phyloP scores from a whole-genome alignment of 2,113 vertebrate genomes.

The Proterorhinus semilunaris region DNA sequence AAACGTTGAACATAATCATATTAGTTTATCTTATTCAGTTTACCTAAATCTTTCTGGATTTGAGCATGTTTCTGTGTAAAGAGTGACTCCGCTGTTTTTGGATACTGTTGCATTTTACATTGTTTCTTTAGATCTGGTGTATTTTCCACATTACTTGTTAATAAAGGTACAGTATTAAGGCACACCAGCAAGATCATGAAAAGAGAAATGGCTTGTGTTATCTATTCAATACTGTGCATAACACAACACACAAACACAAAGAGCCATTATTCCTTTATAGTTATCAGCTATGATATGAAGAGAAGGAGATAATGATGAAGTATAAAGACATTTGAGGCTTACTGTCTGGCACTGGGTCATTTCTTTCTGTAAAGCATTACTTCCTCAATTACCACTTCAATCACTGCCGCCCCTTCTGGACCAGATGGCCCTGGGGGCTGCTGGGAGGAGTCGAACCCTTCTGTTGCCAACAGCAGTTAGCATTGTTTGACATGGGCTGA shows the following conservation, averaged over 20 bases:
- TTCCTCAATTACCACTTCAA: constrained; percentile 75
- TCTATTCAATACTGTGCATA: neutral
- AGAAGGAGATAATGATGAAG: constrained; percentile 53
- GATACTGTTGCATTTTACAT: too few species aligned
- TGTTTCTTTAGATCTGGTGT: too few species aligned
- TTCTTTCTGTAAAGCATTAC: constrained; percentile 56
- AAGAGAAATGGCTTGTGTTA: too few species aligned
- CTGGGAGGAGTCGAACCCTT: constrained; percentile 63
- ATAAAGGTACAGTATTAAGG: too few species aligned
- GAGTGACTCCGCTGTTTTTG: too few species aligned
- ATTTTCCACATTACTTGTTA: too few species aligned
- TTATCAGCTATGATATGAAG: neutral
- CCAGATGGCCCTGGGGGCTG: constrained; percentile 36
- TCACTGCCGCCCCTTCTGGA: constrained; percentile 54
- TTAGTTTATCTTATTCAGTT: too few species aligned
- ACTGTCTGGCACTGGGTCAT: constrained; percentile 45
- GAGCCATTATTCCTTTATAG: neutral
- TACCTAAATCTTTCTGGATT: too few species aligned
- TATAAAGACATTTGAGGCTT: constrained; percentile 42
- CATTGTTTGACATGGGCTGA: constrained; percentile 40
- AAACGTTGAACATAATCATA: too few species aligned
- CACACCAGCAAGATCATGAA: too few species aligned
- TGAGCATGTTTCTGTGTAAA: too few species aligned
- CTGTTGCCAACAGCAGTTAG: constrained; percentile 68
- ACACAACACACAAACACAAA: neutral